Evolutionary conservation across 2,888 invertebrate genomes (phyloP), one percentile per base, ranked within the genome.

Genomic region (Cerceris ruficornis): DNA sequence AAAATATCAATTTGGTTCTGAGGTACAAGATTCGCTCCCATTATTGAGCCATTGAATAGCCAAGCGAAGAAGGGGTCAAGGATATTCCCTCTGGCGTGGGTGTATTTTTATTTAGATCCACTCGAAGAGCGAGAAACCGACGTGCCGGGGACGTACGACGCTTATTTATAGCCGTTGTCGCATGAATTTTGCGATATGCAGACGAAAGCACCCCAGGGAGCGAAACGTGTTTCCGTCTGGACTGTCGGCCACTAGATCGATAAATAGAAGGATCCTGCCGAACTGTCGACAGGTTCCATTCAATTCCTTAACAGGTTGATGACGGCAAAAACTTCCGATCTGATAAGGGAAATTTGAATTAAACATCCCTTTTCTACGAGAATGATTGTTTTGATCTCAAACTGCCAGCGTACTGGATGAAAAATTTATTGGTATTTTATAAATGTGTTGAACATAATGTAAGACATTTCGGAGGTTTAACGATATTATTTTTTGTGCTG

Each of bases 101-200:
- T 68, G 73, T 86, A 85, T 86, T 86, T 85, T 86, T 83, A 81
- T 79, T 68, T 72, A 60, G 65, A 76, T 65, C 57, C 74, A 81
- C 75, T 81, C 76, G 77, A 76, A 64, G 70, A 81, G 75, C 84
- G 82, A 77, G 77, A 80, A 85, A 75, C 80, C 72, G 71, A 71
- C 76, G 58, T 65, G 59, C 77, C 73, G 67, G 60, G 72, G 66
- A 61, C 73, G 75, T 60, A 79, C 79, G 79, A 82, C 80, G 76
- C 78, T 86, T 87, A 88, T 87, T 88, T 86, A 88, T 88, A 88
- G 76, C 66, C 72, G 58, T 59, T 62, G 82, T 85, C 80, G 80
- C 76, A 75, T 77, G 85, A 81, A 85, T 82, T 84, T 83, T 76
- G 77, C 78, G 84, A 81, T 79, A 87, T 80, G 76, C 75, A 77